Evolutionary conservation across 1,140 invertebrate genomes (phyloP), one percentile per base, ranked within the genome.

Genomic region (Pararge aegeria): DNA sequence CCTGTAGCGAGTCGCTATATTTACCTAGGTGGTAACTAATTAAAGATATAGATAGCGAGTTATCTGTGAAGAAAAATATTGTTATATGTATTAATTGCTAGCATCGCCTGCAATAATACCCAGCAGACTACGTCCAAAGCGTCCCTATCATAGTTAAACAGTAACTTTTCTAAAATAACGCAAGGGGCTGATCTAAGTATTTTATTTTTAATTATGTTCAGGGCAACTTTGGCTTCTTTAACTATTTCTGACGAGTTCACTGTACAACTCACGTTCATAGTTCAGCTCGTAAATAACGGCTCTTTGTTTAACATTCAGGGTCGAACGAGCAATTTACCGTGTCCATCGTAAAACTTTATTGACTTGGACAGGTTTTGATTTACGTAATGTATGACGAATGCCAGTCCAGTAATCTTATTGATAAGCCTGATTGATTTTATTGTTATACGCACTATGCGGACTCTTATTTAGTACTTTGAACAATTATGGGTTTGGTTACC

Each of bases 271-370:
- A 20, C 18, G 42, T 20, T 20, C 10, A 12, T 46, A 46, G 7
- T 15, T 48, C 20, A n/a, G 18, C 52, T 63, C 34, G 53, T 61
- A 50, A 61, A 29, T 60, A 69, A 61, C 66, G 66, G 66, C 59
- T 38, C 61, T 62, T 64, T 69, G 61, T 67, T 73, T 69, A 72
- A 34, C 65, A 69, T 72, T 77, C 73, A 81, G 73, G 74, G 78
- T 76, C 75, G 66, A 37, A 51, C 52, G 20, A 44, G 58, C 64
- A 64, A 57, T 77, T 68, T 67, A 72, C 51, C 55, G 30, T 56
- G 64, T 40, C 50, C 53, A 27, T 61, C 54, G 62, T 69, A 63
- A 70, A 75, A 63, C 57, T 66, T 71, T 77, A 72, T 64, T 55
- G 60, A 61, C 63, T 64, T 55, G 44, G 29, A 62, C 56, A 57